Percentiles rank a stretch among this genome's conserved stretches.
These are phyloP conservation scores for Asobara japonica DNA, from an alignment of 1,140 invertebrate genomes.

Conservation along the genomic window DNA sequence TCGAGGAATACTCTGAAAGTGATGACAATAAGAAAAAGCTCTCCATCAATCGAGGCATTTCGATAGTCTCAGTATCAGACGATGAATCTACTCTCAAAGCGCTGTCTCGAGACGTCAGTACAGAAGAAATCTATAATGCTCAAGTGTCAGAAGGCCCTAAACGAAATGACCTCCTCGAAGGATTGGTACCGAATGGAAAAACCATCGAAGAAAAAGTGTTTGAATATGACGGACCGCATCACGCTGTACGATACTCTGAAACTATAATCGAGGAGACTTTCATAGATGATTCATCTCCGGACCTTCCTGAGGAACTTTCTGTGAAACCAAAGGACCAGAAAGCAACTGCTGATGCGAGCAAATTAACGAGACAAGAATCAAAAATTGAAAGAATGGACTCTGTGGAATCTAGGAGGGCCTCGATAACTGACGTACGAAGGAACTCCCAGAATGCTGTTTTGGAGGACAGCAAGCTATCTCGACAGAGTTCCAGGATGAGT, in stretches of 20 bases:
- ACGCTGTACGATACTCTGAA: slow-evolving; percentile 45
- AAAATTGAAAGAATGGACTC: slow-evolving; percentile 2
- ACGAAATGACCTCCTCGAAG: slow-evolving; percentile 48
- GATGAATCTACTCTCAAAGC: slow-evolving; percentile 71
- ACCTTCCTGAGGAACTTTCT: slow-evolving; percentile 32
- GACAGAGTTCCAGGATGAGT: slow-evolving; percentile 45
- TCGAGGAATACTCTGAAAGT: slow-evolving; percentile 69
- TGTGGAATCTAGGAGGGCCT: slow-evolving; percentile 12
- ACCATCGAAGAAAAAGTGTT: slow-evolving; percentile 45
- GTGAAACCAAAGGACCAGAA: slow-evolving; percentile 51
- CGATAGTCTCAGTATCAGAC: slow-evolving; percentile 74
- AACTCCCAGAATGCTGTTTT: slow-evolving; percentile 19
- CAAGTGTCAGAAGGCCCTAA: slow-evolving; percentile 48
- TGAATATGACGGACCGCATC: slow-evolving; percentile 45
- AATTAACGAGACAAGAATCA: slow-evolving; percentile 17
- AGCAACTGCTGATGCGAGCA: slow-evolving; percentile 37
- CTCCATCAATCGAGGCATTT: slow-evolving; percentile 68
- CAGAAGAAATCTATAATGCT: slow-evolving; percentile 62
- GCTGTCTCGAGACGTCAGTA: slow-evolving; percentile 70
- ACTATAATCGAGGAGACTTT: slow-evolving; percentile 68
- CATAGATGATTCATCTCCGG: slow-evolving; percentile 63
- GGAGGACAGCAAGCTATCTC: slow-evolving; percentile 33
- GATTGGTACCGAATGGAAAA: slow-evolving; percentile 44
- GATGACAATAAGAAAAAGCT: slow-evolving; percentile 66
- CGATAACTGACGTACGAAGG: slow-evolving; percentile 14